A percentile compares a stretch with the other conserved stretches of the same genome.
These are phyloP conservation scores for Lucifuga dentata DNA, from an alignment of 2,113 vertebrate species.

Conservation along the genomic window DNA sequence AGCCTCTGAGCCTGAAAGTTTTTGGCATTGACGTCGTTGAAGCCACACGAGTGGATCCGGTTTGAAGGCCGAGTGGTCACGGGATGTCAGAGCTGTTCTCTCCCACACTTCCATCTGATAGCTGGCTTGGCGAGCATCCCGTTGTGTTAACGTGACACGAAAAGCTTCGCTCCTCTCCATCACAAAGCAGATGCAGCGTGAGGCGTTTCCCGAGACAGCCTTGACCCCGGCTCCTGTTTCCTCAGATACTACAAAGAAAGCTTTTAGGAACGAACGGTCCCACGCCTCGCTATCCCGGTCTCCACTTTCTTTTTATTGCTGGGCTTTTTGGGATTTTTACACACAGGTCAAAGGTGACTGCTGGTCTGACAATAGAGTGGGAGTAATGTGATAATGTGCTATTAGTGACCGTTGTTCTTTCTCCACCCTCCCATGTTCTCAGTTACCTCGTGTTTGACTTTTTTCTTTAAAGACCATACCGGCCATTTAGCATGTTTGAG, in stretches of 20 bases:
- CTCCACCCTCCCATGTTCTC: slow-evolving; percentile 32
- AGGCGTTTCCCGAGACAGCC: slow-evolving; percentile 33
- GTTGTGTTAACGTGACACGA: too few species aligned
- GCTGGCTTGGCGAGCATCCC: not conserved
- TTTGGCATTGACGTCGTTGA: too few species aligned
- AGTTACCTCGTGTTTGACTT: not conserved
- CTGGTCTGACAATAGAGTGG: slow-evolving; percentile 23
- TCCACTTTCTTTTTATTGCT: slow-evolving; percentile 31
- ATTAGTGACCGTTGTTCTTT: slow-evolving; percentile 3
- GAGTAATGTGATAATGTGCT: slow-evolving; percentile 40
- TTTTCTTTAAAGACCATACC: too few species aligned
- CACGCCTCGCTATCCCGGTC: slow-evolving; percentile 4
- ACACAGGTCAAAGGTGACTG: slow-evolving; percentile 30
- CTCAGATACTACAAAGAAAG: slow-evolving; percentile 15
- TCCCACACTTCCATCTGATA: not conserved
- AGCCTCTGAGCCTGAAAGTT: too few species aligned
- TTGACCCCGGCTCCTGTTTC: slow-evolving; percentile 47
- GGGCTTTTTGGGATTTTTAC: not conserved
- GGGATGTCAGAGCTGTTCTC: not conserved
- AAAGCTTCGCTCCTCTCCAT: too few species aligned
- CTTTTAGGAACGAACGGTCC: slow-evolving; percentile 35
- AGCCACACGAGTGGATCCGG: not conserved
- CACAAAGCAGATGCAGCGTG: not conserved
- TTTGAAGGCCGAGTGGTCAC: too few species aligned
- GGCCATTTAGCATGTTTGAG: too few species aligned